Evolutionary conservation across 37 sponge, comb jelly and placozoan genomes (phyloP).

Genomic region (Aplysina aerophoba): DNA sequence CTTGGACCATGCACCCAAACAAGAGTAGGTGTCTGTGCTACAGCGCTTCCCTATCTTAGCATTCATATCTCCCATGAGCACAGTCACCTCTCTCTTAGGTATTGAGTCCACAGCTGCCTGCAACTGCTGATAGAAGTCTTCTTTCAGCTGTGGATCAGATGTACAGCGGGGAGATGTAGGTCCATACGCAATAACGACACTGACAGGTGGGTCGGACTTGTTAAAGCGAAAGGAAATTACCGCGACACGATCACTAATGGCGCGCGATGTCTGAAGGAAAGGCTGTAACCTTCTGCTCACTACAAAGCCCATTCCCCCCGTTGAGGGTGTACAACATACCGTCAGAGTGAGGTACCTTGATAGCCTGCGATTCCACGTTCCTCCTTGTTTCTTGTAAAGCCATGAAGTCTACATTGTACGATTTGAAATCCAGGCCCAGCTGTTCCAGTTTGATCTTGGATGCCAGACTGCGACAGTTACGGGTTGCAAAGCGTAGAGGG

Average conservation of each 20-base stretch:
- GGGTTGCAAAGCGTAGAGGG: not conserved
- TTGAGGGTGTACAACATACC: not conserved
- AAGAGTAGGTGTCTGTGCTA: not conserved
- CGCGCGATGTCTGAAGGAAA: not conserved
- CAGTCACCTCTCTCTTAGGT: not conserved
- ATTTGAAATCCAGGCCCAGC: slow-evolving; percentile 11
- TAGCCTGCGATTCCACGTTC: not conserved
- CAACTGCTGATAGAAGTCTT: not conserved
- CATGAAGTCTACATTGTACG: slow-evolving; percentile 8
- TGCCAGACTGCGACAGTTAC: not conserved
- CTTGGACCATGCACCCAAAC: not conserved
- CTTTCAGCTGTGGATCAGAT: not conserved
- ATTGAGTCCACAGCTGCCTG: not conserved
- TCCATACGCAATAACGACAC: not conserved
- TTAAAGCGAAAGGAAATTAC: not conserved
- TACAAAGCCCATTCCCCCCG: slow-evolving; percentile 11
- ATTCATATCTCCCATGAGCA: not conserved
- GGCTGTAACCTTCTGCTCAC: not conserved
- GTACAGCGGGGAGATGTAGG: not conserved
- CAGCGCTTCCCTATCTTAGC: not conserved
- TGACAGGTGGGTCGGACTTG: not conserved
- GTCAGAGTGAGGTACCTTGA: not conserved
- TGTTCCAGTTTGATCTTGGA: slow-evolving; percentile 13
- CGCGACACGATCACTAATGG: not conserved
- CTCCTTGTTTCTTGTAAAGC: slow-evolving; percentile 26